A percentile compares a stretch with the other conserved stretches of the same genome.
These are phyloP conservation scores for Chiloscyllium plagiosum DNA, from an alignment of 2,113 vertebrate species.

Conservation along the genomic window DNA sequence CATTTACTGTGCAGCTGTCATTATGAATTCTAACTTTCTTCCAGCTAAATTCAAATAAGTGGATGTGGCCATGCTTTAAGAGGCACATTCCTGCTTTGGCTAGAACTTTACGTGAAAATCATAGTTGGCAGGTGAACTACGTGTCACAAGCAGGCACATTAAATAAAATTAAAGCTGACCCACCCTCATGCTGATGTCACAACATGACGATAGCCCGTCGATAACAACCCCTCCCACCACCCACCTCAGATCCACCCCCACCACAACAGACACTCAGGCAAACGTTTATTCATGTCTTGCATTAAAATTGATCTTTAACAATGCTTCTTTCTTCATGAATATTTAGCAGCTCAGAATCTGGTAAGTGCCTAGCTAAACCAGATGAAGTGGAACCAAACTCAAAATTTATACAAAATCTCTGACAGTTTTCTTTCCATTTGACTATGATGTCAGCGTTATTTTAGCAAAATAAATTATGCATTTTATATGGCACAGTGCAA, in stretches of 20 bases:
- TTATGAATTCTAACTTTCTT: neutral
- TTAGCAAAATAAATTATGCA: neutral
- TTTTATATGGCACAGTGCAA: neutral
- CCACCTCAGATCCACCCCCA: neutral
- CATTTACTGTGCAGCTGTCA: neutral
- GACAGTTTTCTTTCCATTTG: neutral
- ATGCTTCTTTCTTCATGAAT: neutral
- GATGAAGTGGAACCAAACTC: neutral
- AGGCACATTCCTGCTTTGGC: neutral
- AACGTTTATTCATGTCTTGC: neutral
- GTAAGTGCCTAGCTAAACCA: neutral
- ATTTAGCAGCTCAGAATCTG: neutral
- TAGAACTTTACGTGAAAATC: neutral
- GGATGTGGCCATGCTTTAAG: neutral
- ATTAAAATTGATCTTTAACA: neutral
- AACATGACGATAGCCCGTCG: too few species aligned
- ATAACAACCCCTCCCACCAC: too few species aligned
- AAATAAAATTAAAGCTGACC: neutral
- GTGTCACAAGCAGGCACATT: too few species aligned
- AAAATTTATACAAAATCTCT: neutral
- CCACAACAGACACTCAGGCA: neutral
- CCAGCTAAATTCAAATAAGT: neutral
- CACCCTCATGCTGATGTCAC: neutral
- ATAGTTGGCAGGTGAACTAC: neutral
- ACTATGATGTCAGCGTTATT: neutral